Evolutionary conservation across 92 coral and sea anemone genomes (phyloP).

Genomic region (Actinernus sp.): DNA sequence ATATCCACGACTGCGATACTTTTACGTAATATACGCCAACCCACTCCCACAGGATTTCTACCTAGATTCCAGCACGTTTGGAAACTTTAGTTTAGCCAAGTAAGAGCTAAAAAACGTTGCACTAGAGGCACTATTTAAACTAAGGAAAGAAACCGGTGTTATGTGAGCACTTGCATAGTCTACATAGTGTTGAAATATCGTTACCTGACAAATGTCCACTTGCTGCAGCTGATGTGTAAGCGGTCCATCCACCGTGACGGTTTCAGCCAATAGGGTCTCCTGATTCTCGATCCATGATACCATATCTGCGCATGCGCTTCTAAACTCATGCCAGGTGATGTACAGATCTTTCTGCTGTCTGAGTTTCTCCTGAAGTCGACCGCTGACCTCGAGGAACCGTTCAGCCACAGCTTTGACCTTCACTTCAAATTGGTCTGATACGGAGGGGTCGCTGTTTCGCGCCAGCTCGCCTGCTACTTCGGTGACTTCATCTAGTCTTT

Average conservation of each 20-base stretch:
- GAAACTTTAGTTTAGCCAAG: no score
- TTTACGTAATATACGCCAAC: no score
- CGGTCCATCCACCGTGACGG: constrained; percentile 62
- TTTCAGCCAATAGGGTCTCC: constrained; percentile 58
- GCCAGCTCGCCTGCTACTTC: constrained; percentile 87
- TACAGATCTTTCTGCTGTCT: constrained; percentile 69
- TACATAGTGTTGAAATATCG: not conserved
- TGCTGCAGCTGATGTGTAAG: constrained; percentile 82
- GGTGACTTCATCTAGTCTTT: constrained; percentile 73
- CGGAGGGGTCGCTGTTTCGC: constrained; percentile 77
- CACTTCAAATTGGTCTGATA: constrained; percentile 70
- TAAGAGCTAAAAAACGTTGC: not conserved
- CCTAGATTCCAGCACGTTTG: not conserved
- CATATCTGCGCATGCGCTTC: constrained; percentile 83
- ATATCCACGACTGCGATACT: no score
- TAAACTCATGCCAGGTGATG: constrained; percentile 84
- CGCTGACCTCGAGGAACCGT: constrained; percentile 61
- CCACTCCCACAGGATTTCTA: not conserved
- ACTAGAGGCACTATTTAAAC: no score
- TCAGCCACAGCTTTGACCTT: constrained; percentile 67
- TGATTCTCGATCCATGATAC: constrained; percentile 87
- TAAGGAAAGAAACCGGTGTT: not conserved
- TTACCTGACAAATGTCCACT: constrained; percentile 85
- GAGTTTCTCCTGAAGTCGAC: constrained; percentile 46
- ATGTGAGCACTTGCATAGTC: no score